Evolutionary conservation across 2,888 invertebrate species (phyloP).

Genomic region (Linnaemya vulpina): DNA sequence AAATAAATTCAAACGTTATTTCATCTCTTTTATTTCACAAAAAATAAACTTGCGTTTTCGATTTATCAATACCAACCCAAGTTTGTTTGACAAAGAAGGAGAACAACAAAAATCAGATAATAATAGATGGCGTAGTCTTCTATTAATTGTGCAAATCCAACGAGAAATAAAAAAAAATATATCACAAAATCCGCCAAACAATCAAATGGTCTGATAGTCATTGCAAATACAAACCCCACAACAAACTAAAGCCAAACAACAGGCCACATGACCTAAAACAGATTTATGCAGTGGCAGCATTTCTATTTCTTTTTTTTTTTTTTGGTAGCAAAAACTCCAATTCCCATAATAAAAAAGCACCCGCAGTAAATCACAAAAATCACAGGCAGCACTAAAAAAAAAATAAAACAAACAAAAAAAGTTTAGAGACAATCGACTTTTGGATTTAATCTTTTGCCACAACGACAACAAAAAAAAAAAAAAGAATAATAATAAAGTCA

Average conservation of each 20-base stretch:
- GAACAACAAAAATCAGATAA: neutral
- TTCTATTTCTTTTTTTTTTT: neutral
- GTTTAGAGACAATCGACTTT: slow-evolving; percentile 35
- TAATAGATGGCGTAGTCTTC: slow-evolving; percentile 24
- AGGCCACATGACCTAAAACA: slow-evolving; percentile 22
- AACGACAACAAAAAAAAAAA: slow-evolving; percentile 34
- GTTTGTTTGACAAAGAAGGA: neutral
- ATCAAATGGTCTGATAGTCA: slow-evolving; percentile 62
- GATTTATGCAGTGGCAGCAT: slow-evolving; percentile 21
- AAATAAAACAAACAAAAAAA: neutral
- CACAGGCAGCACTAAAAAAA: slow-evolving; percentile 1
- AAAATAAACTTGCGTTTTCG: neutral
- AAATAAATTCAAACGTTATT: neutral
- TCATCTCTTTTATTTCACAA: neutral
- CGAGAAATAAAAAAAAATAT: neutral
- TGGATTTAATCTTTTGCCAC: neutral
- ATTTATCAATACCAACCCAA: slow-evolving; percentile 39
- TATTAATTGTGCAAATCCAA: slow-evolving; percentile 49
- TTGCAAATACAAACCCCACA: slow-evolving; percentile 41
- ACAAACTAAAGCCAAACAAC: slow-evolving; percentile 1
- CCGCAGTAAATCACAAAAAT: slow-evolving; percentile 34
- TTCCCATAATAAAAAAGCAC: neutral
- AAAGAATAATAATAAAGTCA: slow-evolving; percentile 30
- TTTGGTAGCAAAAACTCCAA: neutral
- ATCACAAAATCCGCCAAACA: slow-evolving; percentile 17